phyloP scores from a whole-genome alignment of 2,888 invertebrate genomes.

The Apodemia arnacis region DNA sequence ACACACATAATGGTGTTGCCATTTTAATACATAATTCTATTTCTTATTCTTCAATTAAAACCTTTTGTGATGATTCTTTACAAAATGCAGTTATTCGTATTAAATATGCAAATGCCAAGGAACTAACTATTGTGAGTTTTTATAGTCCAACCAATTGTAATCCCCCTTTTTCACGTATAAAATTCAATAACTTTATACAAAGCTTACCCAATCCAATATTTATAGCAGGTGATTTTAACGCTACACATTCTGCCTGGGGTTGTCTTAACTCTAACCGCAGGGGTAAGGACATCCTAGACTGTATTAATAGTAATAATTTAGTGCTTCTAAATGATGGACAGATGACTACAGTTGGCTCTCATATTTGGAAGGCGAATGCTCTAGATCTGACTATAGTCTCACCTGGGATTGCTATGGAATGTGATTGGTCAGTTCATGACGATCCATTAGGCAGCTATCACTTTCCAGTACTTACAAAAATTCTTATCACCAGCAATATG shows the following conservation, averaged over 20 bases:
- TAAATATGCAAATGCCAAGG: background rate
- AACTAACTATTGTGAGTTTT: conserved; percentile 6
- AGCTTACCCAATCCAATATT: background rate
- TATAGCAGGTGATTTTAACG: conserved; percentile 5
- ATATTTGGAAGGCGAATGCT: conserved; percentile 4
- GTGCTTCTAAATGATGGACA: background rate
- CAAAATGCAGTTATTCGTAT: conserved; percentile 23
- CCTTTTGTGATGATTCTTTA: conserved; percentile 25
- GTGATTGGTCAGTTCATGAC: background rate
- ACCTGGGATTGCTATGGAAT: conserved; percentile 1
- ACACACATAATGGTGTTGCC: conserved; percentile 30
- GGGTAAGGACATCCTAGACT: conserved; percentile 8
- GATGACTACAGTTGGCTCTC: conserved; percentile 14
- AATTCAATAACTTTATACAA: background rate
- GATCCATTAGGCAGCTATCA: conserved; percentile 5
- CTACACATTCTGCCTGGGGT: background rate
- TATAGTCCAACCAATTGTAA: background rate
- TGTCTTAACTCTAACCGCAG: background rate
- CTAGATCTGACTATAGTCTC: conserved; percentile 6
- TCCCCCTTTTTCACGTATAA: background rate
- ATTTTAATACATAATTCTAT: background rate
- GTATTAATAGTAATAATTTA: background rate
- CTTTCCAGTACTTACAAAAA: background rate
- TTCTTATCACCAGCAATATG: background rate
- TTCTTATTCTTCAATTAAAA: conserved; percentile 7